Base-by-base conservation (phyloP, 2,888 invertebrate genomes). In the Abrostola triplasia region DNA sequence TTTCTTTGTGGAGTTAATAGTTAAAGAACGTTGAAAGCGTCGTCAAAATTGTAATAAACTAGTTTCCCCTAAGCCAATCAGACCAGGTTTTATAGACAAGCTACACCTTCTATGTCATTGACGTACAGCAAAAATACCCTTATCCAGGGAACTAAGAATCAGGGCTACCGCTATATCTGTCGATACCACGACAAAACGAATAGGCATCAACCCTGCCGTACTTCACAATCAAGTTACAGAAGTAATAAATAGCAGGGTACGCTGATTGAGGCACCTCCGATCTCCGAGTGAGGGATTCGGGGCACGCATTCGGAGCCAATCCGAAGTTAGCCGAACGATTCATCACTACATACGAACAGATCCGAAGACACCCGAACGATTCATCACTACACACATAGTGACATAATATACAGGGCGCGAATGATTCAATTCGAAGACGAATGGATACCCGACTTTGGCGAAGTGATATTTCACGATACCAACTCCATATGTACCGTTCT, bases 171-270 rank as follows among this genome's bases (percentile, higher is more conserved):
- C 24, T 24, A 24, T 24, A 24, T 24, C 24, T 24, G 1, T 24
- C 24, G 4, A 24, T 24, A 24, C 24, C 24, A 24, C 24, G 24
- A 24, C 24, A 24, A 24, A 24, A 24, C 24, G 24, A 24, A 24
- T 24, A 24, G 24, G 24, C 24, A 24, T 24, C 24, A 7, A 36
- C 10, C 9, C 7, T 9, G 57, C 54, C 68, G 13, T 37, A 71
- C 62, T 62, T 70, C 70, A 63, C 76, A 63, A 71, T 75, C 56
- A 36, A 59, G 53, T 69, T 53, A 61, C 24, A 24, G 24, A 24
- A 24, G 24, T 24, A 24, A 24, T 24, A 24, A 24, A 24, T 57
- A 44, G 59, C 35, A n/a, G 69, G 55, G 36, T 24, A 8, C 37
- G 50, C 56, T 57, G 74, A 68, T 70, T 61, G 70, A 74, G 61